These are phyloP conservation scores for Lacanobia wlatinum DNA, from an alignment of 2,888 invertebrate genomes.

Conservation along the genomic window DNA sequence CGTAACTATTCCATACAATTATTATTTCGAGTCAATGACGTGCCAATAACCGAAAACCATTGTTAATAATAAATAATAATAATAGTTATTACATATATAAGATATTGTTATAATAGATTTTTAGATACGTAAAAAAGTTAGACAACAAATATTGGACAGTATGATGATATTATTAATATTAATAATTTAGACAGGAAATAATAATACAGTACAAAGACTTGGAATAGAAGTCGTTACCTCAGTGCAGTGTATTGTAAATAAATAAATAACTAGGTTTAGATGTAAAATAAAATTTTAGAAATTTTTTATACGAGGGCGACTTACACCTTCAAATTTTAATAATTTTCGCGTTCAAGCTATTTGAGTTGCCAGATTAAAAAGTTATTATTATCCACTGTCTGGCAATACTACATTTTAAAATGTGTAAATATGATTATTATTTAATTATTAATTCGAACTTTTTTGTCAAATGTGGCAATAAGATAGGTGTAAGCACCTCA, in stretches of 20 bases:
- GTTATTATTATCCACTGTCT: constrained; percentile 47
- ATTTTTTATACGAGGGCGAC: constrained; percentile 81
- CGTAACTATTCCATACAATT: constrained; percentile 73
- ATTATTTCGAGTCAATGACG: constrained; percentile 81
- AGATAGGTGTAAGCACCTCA: constrained; percentile 73
- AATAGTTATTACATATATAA: constrained; percentile 89
- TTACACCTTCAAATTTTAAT: constrained; percentile 76
- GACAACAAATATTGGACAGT: constrained; percentile 74
- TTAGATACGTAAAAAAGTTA: constrained; percentile 76
- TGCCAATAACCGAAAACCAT: constrained; percentile 86
- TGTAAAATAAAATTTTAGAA: constrained; percentile 75
- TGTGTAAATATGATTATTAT: constrained; percentile 65
- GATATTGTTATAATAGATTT: constrained; percentile 75
- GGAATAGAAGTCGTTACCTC: constrained; percentile 79
- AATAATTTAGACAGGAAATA: constrained; percentile 74
- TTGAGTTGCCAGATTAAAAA: constrained; percentile 60
- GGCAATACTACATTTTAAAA: constrained; percentile 61
- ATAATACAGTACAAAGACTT: constrained; percentile 72
- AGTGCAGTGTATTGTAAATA: constrained; percentile 89
- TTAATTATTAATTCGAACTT: constrained; percentile 61
- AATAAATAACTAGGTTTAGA: constrained; percentile 74
- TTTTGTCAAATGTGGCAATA: constrained; percentile 49
- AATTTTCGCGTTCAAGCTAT: constrained; percentile 61
- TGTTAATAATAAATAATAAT: constrained; percentile 79
- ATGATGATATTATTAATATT: constrained; percentile 74